phyloP scores from a whole-genome alignment of 2,113 vertebrate genomes.

The Mystacornis crossleyi region DNA sequence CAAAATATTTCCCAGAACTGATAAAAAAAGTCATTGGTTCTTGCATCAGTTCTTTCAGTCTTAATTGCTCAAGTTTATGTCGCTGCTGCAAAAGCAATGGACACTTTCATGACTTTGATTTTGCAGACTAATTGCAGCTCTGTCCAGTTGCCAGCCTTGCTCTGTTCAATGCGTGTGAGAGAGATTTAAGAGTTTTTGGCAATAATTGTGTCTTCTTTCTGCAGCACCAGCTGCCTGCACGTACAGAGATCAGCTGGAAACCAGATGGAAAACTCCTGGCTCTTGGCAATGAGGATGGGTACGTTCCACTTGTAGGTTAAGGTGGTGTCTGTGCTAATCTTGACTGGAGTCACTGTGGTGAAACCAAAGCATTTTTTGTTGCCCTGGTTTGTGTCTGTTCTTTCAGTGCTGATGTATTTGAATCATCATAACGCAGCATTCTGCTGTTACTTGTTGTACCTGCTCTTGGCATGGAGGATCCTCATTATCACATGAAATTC shows the following conservation, averaged over 20 bases:
- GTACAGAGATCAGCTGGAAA: constrained; percentile 96
- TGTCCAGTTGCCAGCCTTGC: not conserved
- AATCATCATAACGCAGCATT: not conserved
- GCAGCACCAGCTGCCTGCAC: constrained; percentile 92
- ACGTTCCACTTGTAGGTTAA: constrained; percentile 48
- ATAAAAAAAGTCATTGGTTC: not conserved
- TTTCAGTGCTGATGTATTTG: not conserved
- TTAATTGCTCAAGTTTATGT: not conserved
- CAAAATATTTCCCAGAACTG: not conserved
- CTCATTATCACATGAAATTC: not conserved
- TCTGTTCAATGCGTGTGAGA: not conserved
- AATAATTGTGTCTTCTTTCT: constrained; percentile 26
- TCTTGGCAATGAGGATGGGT: constrained; percentile 98
- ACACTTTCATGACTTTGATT: not conserved
- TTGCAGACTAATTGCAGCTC: not conserved
- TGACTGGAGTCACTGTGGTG: not conserved
- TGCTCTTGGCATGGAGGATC: not conserved
- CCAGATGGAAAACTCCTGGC: constrained; percentile 89
- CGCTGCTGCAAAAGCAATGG: not conserved
- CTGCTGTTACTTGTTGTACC: not conserved
- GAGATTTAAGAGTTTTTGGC: not conserved
- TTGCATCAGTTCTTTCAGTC: not conserved
- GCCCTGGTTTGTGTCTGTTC: not conserved
- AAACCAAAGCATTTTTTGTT: not conserved
- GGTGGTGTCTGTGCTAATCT: not conserved